These are phyloP conservation scores for Trichonephila inaurata DNA, from an alignment of 1,140 invertebrate genomes.

Conservation along the genomic window DNA sequence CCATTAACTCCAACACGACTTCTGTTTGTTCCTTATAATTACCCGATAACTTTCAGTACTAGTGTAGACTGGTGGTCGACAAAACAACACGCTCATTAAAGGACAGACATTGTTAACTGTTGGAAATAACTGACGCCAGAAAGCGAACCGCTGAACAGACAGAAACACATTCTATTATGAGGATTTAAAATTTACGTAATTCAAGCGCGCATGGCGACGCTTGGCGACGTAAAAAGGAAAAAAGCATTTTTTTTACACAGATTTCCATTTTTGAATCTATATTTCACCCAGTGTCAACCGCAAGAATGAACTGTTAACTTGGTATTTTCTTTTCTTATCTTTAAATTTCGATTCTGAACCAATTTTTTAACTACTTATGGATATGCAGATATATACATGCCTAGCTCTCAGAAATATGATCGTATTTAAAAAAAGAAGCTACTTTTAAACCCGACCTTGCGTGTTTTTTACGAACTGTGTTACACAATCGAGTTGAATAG, in stretches of 20 bases:
- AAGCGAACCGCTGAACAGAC: neutral
- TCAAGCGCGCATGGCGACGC: neutral
- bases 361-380: neutral
- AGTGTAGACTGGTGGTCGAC: neutral
- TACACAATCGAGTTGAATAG: slow-evolving; percentile 33
- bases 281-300: neutral
- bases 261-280: neutral
- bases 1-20: neutral
- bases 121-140: neutral
- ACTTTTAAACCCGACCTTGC: slow-evolving; percentile 13
- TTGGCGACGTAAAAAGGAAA: neutral
- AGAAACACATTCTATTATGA: slow-evolving; percentile 7
- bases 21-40: neutral
- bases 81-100: neutral
- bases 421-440: neutral
- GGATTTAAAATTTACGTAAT: slow-evolving; percentile 36
- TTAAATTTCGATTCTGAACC: neutral
- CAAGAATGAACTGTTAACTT: neutral
- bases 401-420: neutral
- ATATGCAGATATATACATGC: neutral
- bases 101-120: neutral
- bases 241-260: neutral
- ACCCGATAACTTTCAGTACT: neutral
- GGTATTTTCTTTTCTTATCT: neutral
- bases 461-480: neutral